These are phyloP conservation scores for Mamestra brassicae DNA, from an alignment of 2,888 invertebrate species.

Conservation along the genomic window DNA sequence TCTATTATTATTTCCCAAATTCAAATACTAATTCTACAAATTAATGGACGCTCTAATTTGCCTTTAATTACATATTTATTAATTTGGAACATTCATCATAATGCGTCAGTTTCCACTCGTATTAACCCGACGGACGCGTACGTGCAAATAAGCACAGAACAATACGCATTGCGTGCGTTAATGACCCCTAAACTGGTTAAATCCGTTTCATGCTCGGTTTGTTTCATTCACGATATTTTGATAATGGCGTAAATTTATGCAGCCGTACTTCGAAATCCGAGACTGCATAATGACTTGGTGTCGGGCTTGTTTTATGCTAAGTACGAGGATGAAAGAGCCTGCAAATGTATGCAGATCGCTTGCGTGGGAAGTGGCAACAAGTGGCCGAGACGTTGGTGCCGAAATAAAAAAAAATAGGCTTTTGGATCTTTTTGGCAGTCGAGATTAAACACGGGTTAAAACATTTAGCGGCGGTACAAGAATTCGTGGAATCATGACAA, in stretches of 20 bases:
- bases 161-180: constrained; percentile 86
- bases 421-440: constrained; percentile 76
- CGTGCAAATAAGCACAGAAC: constrained; percentile 72
- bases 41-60: constrained; percentile 33
- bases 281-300: constrained; percentile 88
- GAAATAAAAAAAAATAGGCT: constrained; percentile 77
- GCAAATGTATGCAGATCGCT: constrained; percentile 88
- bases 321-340: constrained; percentile 86
- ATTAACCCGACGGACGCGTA: constrained; percentile 66
- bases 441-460: constrained; percentile 81
- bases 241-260: constrained; percentile 89
- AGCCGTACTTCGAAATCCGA: constrained; percentile 85
- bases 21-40: constrained; percentile 40
- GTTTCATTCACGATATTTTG: constrained; percentile 89
- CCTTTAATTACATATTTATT: constrained; percentile 53
- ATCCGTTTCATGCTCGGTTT: constrained; percentile 83
- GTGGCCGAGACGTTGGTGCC: constrained; percentile 82
- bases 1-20: constrained; percentile 30
- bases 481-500: constrained; percentile 58
- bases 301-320: constrained; percentile 90
- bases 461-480: constrained; percentile 71
- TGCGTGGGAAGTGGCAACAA: constrained; percentile 90
- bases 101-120: constrained; percentile 59
- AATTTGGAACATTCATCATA: constrained; percentile 57
- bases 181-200: constrained; percentile 86